phyloP scores from a whole-genome alignment of 2,113 vertebrate genomes.

The Hemiscyllium ocellatum region DNA sequence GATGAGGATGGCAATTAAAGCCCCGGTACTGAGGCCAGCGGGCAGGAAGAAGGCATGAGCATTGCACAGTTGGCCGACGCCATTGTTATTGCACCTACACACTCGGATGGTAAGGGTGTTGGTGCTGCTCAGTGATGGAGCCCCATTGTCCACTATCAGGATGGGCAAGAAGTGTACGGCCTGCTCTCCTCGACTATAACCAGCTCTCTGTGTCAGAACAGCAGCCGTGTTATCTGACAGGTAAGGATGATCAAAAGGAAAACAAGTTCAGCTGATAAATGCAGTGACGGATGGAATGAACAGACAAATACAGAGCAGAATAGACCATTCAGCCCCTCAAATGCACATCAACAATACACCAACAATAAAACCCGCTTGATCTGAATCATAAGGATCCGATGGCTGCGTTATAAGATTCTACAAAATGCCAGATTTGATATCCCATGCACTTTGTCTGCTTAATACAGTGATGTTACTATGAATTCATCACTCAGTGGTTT shows the following conservation, averaged over 20 bases:
- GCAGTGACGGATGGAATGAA: background rate
- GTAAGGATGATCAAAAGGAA: background rate
- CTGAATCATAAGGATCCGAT: background rate
- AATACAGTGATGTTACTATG: background rate
- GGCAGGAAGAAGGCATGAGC: background rate
- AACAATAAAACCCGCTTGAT: no score
- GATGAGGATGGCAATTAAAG: conserved; percentile 31
- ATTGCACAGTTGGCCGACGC: background rate
- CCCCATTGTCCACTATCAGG: conserved; percentile 21
- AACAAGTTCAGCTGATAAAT: background rate
- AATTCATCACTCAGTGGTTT: background rate
- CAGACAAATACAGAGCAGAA: background rate
- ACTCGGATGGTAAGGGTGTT: conserved; percentile 34
- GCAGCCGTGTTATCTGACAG: conserved; percentile 33
- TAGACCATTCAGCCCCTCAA: no score
- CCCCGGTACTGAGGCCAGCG: conserved; percentile 31
- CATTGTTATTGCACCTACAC: conserved; percentile 23
- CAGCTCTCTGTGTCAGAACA: background rate
- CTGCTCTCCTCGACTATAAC: background rate
- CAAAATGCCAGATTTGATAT: background rate
- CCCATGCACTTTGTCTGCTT: background rate
- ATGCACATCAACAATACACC: no score
- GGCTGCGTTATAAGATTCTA: no score
- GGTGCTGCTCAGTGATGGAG: conserved; percentile 22
- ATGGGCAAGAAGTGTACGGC: conserved; percentile 23